Percentiles rank a stretch among this genome's conserved stretches.
These are phyloP conservation scores for Dolomedes plantarius DNA, from an alignment of 2,888 invertebrate species.

Conservation along the genomic window DNA sequence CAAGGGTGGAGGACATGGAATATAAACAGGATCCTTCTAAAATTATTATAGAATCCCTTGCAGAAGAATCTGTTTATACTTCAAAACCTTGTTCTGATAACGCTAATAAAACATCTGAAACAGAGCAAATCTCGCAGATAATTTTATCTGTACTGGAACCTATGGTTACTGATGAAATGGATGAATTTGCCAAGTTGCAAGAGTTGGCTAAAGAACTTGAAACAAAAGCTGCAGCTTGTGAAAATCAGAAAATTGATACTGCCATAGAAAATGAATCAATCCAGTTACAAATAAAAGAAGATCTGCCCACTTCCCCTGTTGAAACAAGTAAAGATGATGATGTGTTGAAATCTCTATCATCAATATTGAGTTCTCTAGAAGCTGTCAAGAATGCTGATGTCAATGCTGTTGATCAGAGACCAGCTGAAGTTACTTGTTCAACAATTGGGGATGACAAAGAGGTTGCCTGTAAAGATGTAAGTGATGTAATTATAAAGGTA, in stretches of 20 bases:
- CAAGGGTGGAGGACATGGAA: background rate
- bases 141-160: background rate
- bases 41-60: conserved; percentile 27
- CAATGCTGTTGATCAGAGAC: background rate
- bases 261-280: background rate
- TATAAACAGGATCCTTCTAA: conserved; percentile 12
- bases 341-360: background rate
- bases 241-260: conserved; percentile 28
- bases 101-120: background rate
- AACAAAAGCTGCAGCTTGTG: conserved; percentile 39
- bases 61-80: conserved; percentile 57
- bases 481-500: background rate
- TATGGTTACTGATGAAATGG: conserved; percentile 20
- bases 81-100: conserved; percentile 6
- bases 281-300: too few relatives aligned
- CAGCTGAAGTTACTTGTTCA: background rate
- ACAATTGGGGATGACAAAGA: background rate
- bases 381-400: background rate
- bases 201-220: conserved; percentile 57
- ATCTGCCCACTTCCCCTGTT: too few relatives aligned
- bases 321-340: conserved; percentile 3
- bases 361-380: conserved; percentile 5
- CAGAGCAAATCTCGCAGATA: background rate
- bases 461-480: background rate
- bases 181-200: conserved; percentile 28